Evolutionary conservation across 2,888 invertebrate genomes (phyloP), one percentile per base, ranked within the genome.

Genomic region (Nephrotoma flavescens): DNA sequence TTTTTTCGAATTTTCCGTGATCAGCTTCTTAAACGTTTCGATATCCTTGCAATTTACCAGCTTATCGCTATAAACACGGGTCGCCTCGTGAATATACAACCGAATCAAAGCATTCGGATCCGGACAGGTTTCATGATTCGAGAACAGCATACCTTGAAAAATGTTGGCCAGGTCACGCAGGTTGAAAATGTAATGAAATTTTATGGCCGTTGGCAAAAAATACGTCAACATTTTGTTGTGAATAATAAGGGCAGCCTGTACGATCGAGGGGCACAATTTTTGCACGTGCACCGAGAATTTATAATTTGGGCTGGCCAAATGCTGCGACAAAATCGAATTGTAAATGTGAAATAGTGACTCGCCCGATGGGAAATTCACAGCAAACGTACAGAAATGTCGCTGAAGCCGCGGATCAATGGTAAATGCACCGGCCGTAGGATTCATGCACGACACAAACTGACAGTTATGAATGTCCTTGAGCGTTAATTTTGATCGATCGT

Each of bases 341-440:
- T 98, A 97, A 90, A 98, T 98, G 86, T 96, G 96, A 88, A 93
- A 92, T 88, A 98, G 93, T 0, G 97, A 96, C 86, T 98, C 97
- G 15, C 93, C 90, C 2, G 95, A 95, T 4, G 98, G 98, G 90
- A 96, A 97, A 92, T 97, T 97, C 85, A 97, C 95, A 83, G 97
- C 96, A 91, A 97, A 97, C 0, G 96, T 96, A 89, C 96, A 95
- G 91, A 97, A 97, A 90, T 97, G 97, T 87, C 97, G 92, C 90
- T 98, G 98, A 11, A 99, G 93, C 45, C 98, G 93, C 0, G 97
- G 95, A 92, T 98, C 96, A 87, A 98, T 98, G 15, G 97, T 97
- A 90, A 98, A 98, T 87, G 97, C 97, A 19, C 98, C 98, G n/a
- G 98, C 97, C 0, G 98, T 97, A 0, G 98, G 98, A 92, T 98